These are phyloP conservation scores for Drosophila ustulata DNA, from an alignment of 2,888 invertebrate species.

Conservation along the genomic window DNA sequence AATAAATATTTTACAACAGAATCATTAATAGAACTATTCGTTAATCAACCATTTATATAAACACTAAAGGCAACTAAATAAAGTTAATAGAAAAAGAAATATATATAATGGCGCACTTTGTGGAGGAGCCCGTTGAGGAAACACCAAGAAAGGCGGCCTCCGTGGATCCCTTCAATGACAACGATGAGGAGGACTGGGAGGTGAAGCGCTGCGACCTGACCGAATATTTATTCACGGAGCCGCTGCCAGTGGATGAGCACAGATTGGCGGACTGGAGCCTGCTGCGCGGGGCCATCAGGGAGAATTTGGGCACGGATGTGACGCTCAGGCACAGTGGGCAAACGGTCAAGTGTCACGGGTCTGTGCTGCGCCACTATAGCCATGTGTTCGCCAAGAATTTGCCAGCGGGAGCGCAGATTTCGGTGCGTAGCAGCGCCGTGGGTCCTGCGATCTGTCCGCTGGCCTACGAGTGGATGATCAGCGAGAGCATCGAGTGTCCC, in stretches of 20 bases:
- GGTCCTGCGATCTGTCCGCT: not conserved
- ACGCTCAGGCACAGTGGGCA: not conserved
- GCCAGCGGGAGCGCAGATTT: not conserved
- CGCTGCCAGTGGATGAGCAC: too few species aligned
- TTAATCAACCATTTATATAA: not conserved
- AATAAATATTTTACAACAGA: not conserved
- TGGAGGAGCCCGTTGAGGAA: not conserved
- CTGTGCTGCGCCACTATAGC: not conserved
- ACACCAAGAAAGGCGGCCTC: not conserved
- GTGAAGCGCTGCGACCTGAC: not conserved
- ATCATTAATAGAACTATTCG: not conserved
- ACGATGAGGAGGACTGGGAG: not conserved
- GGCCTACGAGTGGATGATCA: not conserved
- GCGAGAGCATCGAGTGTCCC: not conserved
- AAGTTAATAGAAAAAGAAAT: not conserved
- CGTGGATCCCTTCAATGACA: too few species aligned
- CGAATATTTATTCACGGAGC: too few species aligned
- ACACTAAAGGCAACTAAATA: too few species aligned
- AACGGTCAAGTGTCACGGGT: not conserved
- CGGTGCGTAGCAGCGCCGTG: not conserved
- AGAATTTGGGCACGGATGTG: not conserved
- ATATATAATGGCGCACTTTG: too few species aligned
- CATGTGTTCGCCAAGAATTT: fast-evolving
- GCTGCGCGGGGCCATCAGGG: too few species aligned
- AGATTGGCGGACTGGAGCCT: too few species aligned